Evolutionary conservation across 2,797 vertebrate species (phyloP).

Genomic region (Xerus rutilus): DNA sequence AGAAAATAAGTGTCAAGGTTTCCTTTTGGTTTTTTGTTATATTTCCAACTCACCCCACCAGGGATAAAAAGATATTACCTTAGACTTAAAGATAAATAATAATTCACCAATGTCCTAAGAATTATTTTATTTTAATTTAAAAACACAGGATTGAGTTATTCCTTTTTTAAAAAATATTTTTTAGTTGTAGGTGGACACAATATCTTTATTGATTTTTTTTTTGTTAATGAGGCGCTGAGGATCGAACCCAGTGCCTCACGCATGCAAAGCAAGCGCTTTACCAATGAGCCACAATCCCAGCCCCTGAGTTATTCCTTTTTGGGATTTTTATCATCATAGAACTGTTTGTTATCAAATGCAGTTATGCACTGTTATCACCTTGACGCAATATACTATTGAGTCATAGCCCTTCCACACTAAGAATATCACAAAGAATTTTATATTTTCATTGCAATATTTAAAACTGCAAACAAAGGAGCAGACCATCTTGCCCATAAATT

Average conservation of each 20-base stretch:
- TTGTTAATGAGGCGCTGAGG: no score
- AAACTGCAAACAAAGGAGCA: conserved; percentile 18
- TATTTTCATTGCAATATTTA: conserved; percentile 31
- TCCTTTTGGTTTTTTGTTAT: background rate
- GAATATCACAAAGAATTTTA: conserved; percentile 15
- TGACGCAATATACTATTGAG: background rate
- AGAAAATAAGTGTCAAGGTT: conserved; percentile 22
- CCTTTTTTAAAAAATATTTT: no score
- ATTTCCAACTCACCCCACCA: background rate
- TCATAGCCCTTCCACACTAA: background rate
- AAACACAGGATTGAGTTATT: background rate
- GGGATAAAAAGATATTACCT: background rate
- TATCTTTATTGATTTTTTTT: no score
- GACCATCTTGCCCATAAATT: background rate
- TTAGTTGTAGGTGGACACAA: no score
- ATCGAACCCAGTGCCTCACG: no score
- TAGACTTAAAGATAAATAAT: background rate
- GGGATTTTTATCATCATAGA: conserved; percentile 45
- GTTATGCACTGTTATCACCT: background rate
- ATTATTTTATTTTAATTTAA: conserved; percentile 38
- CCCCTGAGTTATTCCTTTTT: background rate
- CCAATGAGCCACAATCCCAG: no score
- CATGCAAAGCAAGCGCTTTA: no score
- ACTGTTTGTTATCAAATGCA: background rate
- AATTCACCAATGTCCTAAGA: background rate